phyloP scores from a whole-genome alignment of 1,140 invertebrate species.

The Musca domestica region DNA sequence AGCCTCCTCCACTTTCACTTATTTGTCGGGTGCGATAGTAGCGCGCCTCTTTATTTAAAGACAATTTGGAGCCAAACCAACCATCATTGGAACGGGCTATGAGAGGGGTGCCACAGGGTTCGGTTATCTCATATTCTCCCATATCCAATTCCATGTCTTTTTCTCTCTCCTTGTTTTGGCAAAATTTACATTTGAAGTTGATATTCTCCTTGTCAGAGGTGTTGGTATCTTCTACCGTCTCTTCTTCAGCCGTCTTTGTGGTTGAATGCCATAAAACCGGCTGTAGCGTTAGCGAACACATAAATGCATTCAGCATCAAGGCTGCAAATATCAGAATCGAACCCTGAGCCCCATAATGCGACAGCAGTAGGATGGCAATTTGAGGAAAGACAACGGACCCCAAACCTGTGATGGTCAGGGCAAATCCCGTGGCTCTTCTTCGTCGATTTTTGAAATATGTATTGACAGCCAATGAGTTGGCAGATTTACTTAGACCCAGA shows the following conservation, averaged over 20 bases:
- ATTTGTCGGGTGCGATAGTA: constrained; percentile 56
- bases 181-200: constrained; percentile 50
- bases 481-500: constrained; percentile 60
- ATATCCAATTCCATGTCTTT: constrained; percentile 61
- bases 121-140: constrained; percentile 64
- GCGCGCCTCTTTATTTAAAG: constrained; percentile 55
- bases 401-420: constrained; percentile 61
- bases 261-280: constrained; percentile 62
- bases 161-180: constrained; percentile 34
- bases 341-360: constrained; percentile 58
- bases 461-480: constrained; percentile 61
- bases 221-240: constrained; percentile 29
- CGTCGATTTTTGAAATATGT: constrained; percentile 61
- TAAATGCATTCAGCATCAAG: constrained; percentile 59
- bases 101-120: constrained; percentile 64
- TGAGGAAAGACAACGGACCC: constrained; percentile 61
- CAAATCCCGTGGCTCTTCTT: constrained; percentile 60
- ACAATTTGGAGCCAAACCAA: constrained; percentile 58
- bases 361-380: constrained; percentile 56
- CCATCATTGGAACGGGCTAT: constrained; percentile 65
- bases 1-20: constrained; percentile 47
- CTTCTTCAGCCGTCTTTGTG: neutral
- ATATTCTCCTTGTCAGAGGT: constrained; percentile 42
- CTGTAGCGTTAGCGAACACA: constrained; percentile 60
- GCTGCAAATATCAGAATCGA: constrained; percentile 60